Evolutionary conservation across 1,140 invertebrate species (phyloP), one percentile per base, ranked within the genome.

Genomic region (Tribolium castaneum): DNA sequence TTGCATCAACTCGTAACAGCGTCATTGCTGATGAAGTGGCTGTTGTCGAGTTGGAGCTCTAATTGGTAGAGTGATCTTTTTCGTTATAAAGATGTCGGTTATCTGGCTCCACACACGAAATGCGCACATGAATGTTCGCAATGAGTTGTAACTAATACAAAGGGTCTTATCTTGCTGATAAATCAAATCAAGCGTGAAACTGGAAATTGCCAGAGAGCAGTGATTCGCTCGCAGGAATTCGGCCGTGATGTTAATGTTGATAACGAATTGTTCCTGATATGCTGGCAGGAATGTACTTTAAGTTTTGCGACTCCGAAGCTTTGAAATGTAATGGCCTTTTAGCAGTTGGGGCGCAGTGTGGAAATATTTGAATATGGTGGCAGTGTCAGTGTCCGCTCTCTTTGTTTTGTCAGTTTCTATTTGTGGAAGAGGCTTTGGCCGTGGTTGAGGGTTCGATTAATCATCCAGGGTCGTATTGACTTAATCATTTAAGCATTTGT

Each of bases 121-220:
- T 52, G 70, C 14, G 70, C 16, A 72, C 70, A 73, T 73, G 50
- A 52, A 73, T 73, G 30, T 51, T 51, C 7, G 71, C 50, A 73
- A 73, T 52, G 71, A 73, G 19, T 73, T 54, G 71, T 73, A 73
- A 73, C 71, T 54, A 73, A 73, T 73, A 73, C 71, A 73, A 73
- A 73, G 34, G 70, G 52, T 73, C 49, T 73, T 73, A 73, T 73
- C 71, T 52, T 4, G 6, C 71, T 73, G 71, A 73, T 73, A 52
- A 73, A 73, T 52, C 71, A 73, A 73, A 73, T 73, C 71, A 73
- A 73, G 71, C 71, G 71, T 73, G 49, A 73, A 73, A 73, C 49
- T 73, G 71, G 71, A 73, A 73, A 73, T 73, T 73, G 71, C 52
- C 49, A 73, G 71, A 13, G 52, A 73, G 34, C 30, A 66, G 22